Evolutionary conservation across 2,888 invertebrate species (phyloP), one percentile per base, ranked within the genome.

Genomic region (Drosophila mercatorum): DNA sequence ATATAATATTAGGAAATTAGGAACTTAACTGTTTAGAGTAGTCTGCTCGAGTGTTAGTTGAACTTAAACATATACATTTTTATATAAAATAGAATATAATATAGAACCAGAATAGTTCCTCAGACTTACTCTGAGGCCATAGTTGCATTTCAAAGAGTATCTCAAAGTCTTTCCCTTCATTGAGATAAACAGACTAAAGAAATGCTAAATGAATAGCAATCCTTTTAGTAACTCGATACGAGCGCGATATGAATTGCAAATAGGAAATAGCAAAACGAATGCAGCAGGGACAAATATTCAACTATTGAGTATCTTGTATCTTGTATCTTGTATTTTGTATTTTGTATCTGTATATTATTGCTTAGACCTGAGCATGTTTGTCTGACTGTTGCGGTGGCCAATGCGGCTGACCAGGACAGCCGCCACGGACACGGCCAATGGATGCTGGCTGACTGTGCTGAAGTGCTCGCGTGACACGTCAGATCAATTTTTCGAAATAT

Each of bases 401-500:
- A 49, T 53, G 66, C 47, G 53, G 47, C 51, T 55, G 64, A 64
- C 38, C 64, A 63, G 52, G 22, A 26, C 22, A 38, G 22, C 26
- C 52, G 36, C 49, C 40, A 55, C 36, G 44, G 41, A 22, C 41
- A 41, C 10, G 36, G 60, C 55, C 43, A 70, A 4, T 41, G 51
- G 57, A 62, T 62, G 49, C 34, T 31, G 58, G 12, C 40, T 12
- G 17, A 17, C 36, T 41, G 58, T 46, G 56, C 65, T 2, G 58
- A 28, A 40, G 26, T 34, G 31, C 31, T 89, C 90, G 90, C 90
- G 90, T 90, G 90, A 90, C 90, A 90, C 84, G 90, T 91, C 90
- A 91, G 90, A 83, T 90, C 90, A 91, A 90, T 90, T 90, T 91
- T 87, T 77, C 81, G 87, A 85, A 89, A 91, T 90, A 91, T 90